Conservation (phyloP, 2,888 invertebrate genomes). For the Myopa testacea region DNA sequence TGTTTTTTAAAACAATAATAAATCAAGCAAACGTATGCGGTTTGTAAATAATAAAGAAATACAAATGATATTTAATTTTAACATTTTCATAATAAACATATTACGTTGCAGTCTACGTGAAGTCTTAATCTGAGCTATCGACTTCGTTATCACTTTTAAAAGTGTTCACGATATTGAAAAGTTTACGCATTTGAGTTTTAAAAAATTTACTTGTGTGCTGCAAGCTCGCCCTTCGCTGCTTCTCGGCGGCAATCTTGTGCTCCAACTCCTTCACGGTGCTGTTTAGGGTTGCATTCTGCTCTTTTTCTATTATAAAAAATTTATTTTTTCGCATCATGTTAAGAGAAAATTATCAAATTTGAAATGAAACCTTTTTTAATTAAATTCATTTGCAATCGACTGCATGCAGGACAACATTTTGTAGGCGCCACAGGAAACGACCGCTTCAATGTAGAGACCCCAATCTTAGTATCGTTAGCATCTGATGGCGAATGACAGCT, state of each 20-base stretch:
- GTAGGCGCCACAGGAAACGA: conserved; percentile 25
- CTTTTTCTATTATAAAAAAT: conserved; percentile 35
- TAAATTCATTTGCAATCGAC: conserved; percentile 43
- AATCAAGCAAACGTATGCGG: no score
- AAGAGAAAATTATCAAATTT: conserved; percentile 26
- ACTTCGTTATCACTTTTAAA: conserved; percentile 51
- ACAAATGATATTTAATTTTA: no score
- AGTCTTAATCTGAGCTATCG: conserved; percentile 43
- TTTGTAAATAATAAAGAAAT: no score
- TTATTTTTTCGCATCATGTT: background rate
- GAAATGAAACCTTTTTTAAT: conserved; percentile 46
- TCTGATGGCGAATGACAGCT: conserved; percentile 50
- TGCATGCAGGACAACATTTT: conserved; percentile 49
- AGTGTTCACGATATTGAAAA: conserved; percentile 54
- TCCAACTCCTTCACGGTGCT: conserved; percentile 50
- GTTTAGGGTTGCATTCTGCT: conserved; percentile 44
- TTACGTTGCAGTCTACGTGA: no score
- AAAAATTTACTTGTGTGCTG: conserved; percentile 52
- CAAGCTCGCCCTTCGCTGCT: conserved; percentile 50
- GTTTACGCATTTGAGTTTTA: conserved; percentile 55
- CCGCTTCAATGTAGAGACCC: conserved; percentile 40
- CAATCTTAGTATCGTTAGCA: conserved; percentile 41
- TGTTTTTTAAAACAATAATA: no score
- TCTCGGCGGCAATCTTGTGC: conserved; percentile 49
- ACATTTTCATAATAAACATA: no score